These are phyloP conservation scores for Drosophila lacteicornis DNA, from an alignment of 1,140 invertebrate genomes.

Conservation along the genomic window DNA sequence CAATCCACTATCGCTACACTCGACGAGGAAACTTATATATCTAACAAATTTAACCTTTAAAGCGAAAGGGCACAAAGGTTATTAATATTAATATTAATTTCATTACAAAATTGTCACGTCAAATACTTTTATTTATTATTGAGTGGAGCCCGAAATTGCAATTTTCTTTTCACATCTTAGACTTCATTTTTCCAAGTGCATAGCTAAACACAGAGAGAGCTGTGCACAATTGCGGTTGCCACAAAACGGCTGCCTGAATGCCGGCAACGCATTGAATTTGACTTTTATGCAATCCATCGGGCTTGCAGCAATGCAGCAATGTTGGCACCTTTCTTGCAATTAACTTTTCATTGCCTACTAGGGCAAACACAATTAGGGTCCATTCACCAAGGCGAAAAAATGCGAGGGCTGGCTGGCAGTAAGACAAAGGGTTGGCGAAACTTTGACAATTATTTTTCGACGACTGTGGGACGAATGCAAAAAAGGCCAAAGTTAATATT, in stretches of 20 bases:
- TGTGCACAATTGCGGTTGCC: constrained; percentile 30
- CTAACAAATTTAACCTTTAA: not conserved
- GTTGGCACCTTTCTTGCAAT: constrained; percentile 51
- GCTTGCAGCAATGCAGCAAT: constrained; percentile 43
- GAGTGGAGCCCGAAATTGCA: no score
- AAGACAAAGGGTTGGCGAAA: constrained; percentile 38
- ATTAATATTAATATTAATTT: not conserved
- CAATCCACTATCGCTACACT: constrained; percentile 10
- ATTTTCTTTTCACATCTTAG: not conserved
- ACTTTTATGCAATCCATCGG: constrained; percentile 61
- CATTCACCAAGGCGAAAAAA: not conserved
- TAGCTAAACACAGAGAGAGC: constrained; percentile 15
- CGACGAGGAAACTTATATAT: not conserved
- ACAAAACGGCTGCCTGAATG: constrained; percentile 31
- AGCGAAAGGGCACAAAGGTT: not conserved
- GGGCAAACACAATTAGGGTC: constrained; percentile 62
- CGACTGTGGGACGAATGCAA: constrained; percentile 46
- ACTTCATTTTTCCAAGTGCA: not conserved
- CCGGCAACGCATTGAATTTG: constrained; percentile 34
- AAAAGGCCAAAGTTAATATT: constrained; percentile 76
- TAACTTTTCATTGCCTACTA: constrained; percentile 64
- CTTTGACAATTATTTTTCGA: constrained; percentile 55
- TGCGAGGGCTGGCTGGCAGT: not conserved
- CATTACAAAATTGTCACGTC: not conserved
- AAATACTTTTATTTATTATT: not conserved